Percentiles rank a stretch among this genome's conserved stretches.
Evolutionary conservation across 2,113 vertebrate genomes (phyloP).

Genomic region (Mus pahari): DNA sequence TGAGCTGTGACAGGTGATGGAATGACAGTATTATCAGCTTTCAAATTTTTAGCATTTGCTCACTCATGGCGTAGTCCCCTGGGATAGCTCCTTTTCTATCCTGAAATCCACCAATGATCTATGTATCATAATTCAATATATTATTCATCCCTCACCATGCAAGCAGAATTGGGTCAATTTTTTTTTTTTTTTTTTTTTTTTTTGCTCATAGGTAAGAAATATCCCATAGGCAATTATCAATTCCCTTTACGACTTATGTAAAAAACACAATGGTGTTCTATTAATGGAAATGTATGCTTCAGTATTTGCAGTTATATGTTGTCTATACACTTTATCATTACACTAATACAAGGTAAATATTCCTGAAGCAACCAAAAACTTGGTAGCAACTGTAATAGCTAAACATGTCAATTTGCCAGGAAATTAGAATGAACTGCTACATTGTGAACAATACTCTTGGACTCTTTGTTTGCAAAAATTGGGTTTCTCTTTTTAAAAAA

Average conservation of each 20-base stretch:
- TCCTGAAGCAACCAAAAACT: conserved; percentile 51
- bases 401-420: conserved; percentile 29
- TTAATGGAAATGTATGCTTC: conserved; percentile 49
- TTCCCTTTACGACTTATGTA: conserved; percentile 73
- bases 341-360: conserved; percentile 50
- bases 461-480: conserved; percentile 19
- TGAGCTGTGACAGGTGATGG: conserved; percentile 84
- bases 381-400: conserved; percentile 29
- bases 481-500: not conserved
- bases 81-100: conserved; percentile 67
- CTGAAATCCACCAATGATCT: not conserved
- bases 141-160: conserved; percentile 39
- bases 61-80: conserved; percentile 75
- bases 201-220: conserved; percentile 67
- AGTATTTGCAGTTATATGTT: not conserved
- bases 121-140: conserved; percentile 58
- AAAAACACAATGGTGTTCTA: conserved; percentile 41
- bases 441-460: not conserved
- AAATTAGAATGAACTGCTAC: conserved; percentile 54
- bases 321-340: conserved; percentile 69
- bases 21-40: conserved; percentile 83
- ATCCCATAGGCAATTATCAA: conserved; percentile 75
- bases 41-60: conserved; percentile 80
- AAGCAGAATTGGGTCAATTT: conserved; percentile 77
- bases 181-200: not conserved